These are phyloP conservation scores for Amia ocellicauda DNA, from an alignment of 2,113 vertebrate genomes.

Conservation along the genomic window DNA sequence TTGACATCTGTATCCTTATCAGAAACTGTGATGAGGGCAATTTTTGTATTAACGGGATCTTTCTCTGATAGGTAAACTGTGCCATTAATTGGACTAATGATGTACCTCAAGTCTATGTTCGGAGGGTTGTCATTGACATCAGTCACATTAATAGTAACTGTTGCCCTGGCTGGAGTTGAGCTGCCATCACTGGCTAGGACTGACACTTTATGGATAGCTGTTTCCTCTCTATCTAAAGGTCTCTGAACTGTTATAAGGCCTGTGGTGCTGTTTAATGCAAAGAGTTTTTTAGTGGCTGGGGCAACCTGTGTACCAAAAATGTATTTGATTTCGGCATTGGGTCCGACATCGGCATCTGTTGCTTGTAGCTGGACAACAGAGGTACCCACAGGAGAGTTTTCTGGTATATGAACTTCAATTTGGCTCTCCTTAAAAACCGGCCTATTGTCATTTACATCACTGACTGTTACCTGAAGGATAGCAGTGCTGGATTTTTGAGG, in stretches of 20 bases:
- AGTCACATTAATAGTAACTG: constrained; percentile 93
- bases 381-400: constrained; percentile 88
- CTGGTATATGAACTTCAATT: constrained; percentile 92
- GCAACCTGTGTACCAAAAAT: constrained; percentile 93
- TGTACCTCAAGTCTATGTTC: constrained; percentile 97
- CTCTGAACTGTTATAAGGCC: constrained; percentile 94
- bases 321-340: constrained; percentile 94
- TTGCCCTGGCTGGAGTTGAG: constrained; percentile 90
- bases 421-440: constrained; percentile 95
- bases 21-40: constrained; percentile 95
- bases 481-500: constrained; percentile 98
- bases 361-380: constrained; percentile 94
- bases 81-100: constrained; percentile 97
- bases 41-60: constrained; percentile 96
- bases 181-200: constrained; percentile 96
- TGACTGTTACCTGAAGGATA: constrained; percentile 96
- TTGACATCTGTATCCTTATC: constrained; percentile 99
- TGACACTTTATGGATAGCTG: constrained; percentile 92
- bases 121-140: constrained; percentile 98
- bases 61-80: constrained; percentile 98
- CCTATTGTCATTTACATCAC: constrained; percentile 96
- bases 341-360: constrained; percentile 92
- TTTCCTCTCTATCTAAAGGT: constrained; percentile 92
- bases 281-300: constrained; percentile 90
- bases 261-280: constrained; percentile 91